Conservation (phyloP, 2,113 vertebrate species). For the Lagopus leucura region DNA sequence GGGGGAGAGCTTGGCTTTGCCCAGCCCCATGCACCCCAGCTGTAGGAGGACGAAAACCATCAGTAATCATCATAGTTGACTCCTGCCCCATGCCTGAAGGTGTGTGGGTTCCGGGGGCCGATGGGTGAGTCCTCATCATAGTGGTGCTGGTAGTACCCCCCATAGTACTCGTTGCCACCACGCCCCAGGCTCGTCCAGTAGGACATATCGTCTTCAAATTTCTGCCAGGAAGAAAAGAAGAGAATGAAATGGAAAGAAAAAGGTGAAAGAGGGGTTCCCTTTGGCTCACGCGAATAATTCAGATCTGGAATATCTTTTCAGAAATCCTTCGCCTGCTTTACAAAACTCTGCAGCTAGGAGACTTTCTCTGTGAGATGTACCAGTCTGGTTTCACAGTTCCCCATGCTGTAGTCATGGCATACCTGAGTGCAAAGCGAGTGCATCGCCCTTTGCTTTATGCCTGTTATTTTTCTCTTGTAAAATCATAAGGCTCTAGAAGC, state of each 20-base stretch:
- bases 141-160: constrained; percentile 87
- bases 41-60: rapidly evolving
- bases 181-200: constrained; percentile 88
- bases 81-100: constrained; percentile 86
- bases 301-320: neutral
- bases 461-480: neutral
- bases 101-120: constrained; percentile 76
- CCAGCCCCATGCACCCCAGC: neutral
- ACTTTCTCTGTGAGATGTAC: neutral
- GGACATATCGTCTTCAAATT: constrained; percentile 90
- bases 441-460: neutral
- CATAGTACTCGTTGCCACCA: constrained; percentile 82
- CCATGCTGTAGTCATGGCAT: rapidly evolving
- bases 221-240: constrained; percentile 74
- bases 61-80: constrained; percentile 95
- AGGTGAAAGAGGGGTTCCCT: neutral
- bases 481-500: neutral
- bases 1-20: neutral
- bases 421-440: neutral
- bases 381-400: neutral
- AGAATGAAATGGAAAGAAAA: neutral
- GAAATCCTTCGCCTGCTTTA: neutral
- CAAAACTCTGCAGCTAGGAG: neutral
- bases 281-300: neutral
- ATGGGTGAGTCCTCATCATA: constrained; percentile 90